Percentiles rank a stretch among this genome's conserved stretches.
These are phyloP conservation scores for Callyntrura sp. DNA, from an alignment of 2,888 invertebrate species.

Conservation along the genomic window DNA sequence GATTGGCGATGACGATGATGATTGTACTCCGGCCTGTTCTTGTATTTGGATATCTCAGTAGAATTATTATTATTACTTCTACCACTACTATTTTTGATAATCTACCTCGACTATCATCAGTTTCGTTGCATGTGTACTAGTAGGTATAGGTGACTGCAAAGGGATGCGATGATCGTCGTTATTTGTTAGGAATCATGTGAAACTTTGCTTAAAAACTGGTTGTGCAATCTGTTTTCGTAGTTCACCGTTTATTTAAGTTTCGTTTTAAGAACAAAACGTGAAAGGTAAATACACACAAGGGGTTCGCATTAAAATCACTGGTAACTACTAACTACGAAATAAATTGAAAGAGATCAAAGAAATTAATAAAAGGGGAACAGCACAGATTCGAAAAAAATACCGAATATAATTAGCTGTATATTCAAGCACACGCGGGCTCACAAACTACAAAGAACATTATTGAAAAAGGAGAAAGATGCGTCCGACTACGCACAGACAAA, in stretches of 20 bases:
- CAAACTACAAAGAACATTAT: too few species aligned
- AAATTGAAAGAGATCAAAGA: conserved; percentile 40
- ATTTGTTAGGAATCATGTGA: conserved; percentile 31
- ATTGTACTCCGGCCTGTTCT: too few species aligned
- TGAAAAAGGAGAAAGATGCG: too few species aligned
- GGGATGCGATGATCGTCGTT: conserved; percentile 3
- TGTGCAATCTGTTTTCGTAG: conserved; percentile 51
- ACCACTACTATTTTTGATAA: conserved; percentile 44
- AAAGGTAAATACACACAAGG: not conserved
- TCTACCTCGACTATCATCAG: conserved; percentile 26
- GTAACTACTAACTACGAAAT: conserved; percentile 29
- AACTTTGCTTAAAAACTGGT: conserved; percentile 59
- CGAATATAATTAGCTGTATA: not conserved
- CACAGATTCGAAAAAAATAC: conserved; percentile 7
- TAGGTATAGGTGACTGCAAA: not conserved
- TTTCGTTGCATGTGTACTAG: too few species aligned
- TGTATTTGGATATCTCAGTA: not conserved
- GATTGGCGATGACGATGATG: not conserved
- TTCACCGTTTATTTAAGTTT: not conserved
- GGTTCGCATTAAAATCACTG: conserved; percentile 23
- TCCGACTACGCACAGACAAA: not conserved
- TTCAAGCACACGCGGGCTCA: too few species aligned
- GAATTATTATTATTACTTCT: not conserved
- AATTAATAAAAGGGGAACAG: conserved; percentile 10
- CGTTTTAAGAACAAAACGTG: too few species aligned